Percentiles rank a stretch among this genome's conserved stretches.
Conservation (phyloP, 2,797 vertebrate species). For the Staurois parvus region DNA sequence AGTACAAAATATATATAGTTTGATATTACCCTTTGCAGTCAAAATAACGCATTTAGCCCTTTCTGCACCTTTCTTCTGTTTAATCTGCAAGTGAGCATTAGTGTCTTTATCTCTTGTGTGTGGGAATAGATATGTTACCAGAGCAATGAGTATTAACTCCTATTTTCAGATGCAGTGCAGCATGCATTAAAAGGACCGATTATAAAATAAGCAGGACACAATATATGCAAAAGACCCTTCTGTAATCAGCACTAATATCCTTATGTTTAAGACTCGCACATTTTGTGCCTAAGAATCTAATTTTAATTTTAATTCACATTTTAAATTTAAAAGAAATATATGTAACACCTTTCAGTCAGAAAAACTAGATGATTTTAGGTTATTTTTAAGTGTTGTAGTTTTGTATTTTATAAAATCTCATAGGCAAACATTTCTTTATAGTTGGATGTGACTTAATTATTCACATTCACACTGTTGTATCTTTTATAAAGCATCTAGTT, state of each 20-base stretch:
- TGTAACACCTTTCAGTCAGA: not conserved
- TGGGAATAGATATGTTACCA: slow-evolving; percentile 55
- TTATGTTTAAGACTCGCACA: slow-evolving; percentile 61
- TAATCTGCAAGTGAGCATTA: slow-evolving; percentile 57
- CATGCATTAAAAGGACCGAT: slow-evolving; percentile 60
- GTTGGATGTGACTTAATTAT: not conserved
- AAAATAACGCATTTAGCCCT: slow-evolving; percentile 50
- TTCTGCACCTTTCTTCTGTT: slow-evolving; percentile 52
- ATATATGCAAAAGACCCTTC: slow-evolving; percentile 62
- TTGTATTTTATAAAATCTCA: not conserved
- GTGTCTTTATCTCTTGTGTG: slow-evolving; percentile 54
- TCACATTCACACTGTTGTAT: not conserved
- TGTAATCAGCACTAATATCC: slow-evolving; percentile 63
- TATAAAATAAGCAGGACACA: slow-evolving; percentile 62
- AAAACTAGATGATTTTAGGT: not conserved
- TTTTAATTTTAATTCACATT: slow-evolving; percentile 60
- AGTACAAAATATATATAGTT: slow-evolving; percentile 7
- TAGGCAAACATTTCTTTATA: not conserved
- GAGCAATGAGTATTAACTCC: slow-evolving; percentile 59
- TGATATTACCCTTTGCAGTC: slow-evolving; percentile 25
- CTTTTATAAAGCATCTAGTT: too few species aligned
- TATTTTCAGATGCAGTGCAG: slow-evolving; percentile 60
- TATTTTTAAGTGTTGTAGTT: not conserved
- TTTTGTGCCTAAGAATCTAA: slow-evolving; percentile 57
- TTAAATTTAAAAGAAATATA: slow-evolving; percentile 40